A percentile compares a stretch with the other conserved stretches of the same genome.
These are phyloP conservation scores for Bubo blakistoni DNA, from an alignment of 2,113 vertebrate genomes.

Conservation along the genomic window DNA sequence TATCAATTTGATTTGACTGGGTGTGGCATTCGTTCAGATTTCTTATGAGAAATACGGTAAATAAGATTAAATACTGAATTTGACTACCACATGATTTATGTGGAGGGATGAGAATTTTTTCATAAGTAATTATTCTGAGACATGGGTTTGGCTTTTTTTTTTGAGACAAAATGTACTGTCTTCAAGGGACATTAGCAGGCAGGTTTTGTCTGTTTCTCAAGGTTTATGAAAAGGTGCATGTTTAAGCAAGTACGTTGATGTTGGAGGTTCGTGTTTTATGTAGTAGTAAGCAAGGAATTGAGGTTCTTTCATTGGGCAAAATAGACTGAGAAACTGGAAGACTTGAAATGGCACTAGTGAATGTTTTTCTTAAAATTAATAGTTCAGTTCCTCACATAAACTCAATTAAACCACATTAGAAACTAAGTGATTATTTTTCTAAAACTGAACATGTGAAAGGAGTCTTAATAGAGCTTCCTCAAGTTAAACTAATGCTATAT, in stretches of 20 bases:
- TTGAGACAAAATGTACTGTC: background rate
- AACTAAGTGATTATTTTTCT: background rate
- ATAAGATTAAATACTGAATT: background rate
- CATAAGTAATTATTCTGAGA: background rate
- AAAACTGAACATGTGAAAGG: background rate
- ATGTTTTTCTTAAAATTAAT: background rate
- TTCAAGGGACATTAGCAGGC: background rate
- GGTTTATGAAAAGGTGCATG: background rate
- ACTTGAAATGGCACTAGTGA: background rate
- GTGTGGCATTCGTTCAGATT: background rate
- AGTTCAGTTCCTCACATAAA: background rate
- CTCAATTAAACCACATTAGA: background rate
- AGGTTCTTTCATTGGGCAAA: background rate
- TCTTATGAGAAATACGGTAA: background rate
- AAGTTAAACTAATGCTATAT: background rate
- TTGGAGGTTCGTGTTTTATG: background rate
- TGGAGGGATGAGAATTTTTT: background rate
- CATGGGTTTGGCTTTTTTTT: rapidly evolving
- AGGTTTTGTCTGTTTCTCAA: background rate
- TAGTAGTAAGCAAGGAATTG: background rate
- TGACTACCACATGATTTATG: background rate
- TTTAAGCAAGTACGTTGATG: background rate
- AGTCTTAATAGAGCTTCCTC: background rate
- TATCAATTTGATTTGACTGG: background rate
- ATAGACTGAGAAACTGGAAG: background rate